A percentile compares a stretch with the other conserved stretches of the same genome.
Conservation (phyloP, 2,888 invertebrate species). For the Noctua pronuba region DNA sequence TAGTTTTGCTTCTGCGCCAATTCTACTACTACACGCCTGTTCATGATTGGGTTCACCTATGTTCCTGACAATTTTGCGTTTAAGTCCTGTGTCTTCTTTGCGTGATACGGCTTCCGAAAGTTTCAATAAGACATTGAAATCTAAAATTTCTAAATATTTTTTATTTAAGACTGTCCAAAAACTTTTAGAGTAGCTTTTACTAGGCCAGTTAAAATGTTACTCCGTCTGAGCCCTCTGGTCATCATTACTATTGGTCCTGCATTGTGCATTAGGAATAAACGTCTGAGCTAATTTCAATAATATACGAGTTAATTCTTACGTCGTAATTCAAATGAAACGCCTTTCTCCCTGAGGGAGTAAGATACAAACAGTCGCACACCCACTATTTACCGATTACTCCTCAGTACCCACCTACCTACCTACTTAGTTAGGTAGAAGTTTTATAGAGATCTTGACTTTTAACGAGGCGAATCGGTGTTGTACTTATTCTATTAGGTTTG, state of each 20-base stretch:
- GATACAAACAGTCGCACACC: slow-evolving; percentile 39
- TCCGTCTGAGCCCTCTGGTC: neutral
- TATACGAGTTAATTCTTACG: slow-evolving; percentile 53
- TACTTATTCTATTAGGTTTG: neutral
- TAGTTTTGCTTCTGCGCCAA: neutral
- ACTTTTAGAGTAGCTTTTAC: neutral
- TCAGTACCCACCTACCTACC: neutral
- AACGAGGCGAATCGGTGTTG: neutral
- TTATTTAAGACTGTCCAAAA: neutral
- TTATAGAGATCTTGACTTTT: neutral
- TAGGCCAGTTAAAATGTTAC: neutral
- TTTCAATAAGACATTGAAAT: neutral
- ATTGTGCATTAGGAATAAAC: slow-evolving; percentile 26
- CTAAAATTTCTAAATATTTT: neutral
- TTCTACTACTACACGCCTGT: too few species aligned
- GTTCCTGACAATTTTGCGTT: too few species aligned
- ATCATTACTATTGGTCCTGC: neutral
- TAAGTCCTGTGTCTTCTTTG: neutral
- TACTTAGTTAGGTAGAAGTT: neutral
- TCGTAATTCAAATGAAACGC: slow-evolving; percentile 55
- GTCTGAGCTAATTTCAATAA: slow-evolving; percentile 49
- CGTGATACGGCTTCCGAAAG: neutral
- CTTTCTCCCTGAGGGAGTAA: slow-evolving; percentile 41
- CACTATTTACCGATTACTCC: slow-evolving; percentile 38
- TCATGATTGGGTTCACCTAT: neutral